Conservation (phyloP, 37 sponge, comb jelly and placozoan genomes). For the Spongilla lacustris region DNA sequence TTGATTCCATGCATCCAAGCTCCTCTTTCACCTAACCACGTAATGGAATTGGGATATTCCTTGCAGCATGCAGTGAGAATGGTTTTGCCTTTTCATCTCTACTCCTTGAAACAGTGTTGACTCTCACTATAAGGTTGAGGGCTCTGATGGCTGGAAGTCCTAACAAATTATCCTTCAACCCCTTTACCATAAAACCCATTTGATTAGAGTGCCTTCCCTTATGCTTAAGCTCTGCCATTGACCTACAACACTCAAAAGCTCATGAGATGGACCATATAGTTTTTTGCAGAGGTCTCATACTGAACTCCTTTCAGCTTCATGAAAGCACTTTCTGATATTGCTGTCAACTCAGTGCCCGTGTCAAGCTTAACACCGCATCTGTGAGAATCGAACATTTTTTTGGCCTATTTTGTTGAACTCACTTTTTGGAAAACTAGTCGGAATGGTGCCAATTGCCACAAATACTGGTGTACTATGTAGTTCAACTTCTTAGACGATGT, state of each 20-base stretch:
- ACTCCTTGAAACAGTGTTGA: slow-evolving; percentile 6
- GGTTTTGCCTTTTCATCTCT: background rate
- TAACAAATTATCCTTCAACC: slow-evolving; percentile 30
- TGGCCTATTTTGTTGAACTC: too few relatives aligned
- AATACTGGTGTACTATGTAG: too few relatives aligned
- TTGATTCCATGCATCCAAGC: background rate
- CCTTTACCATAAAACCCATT: slow-evolving; percentile 25
- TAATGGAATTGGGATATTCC: background rate
- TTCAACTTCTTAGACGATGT: too few relatives aligned
- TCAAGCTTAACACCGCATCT: too few relatives aligned
- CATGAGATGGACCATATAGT: slow-evolving; percentile 44
- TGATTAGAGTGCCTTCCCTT: background rate
- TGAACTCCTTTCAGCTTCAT: background rate
- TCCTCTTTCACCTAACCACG: background rate
- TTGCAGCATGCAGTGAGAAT: background rate
- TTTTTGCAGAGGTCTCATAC: slow-evolving; percentile 4
- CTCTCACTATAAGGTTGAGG: slow-evolving; percentile 22
- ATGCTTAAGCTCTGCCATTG: slow-evolving; percentile 4
- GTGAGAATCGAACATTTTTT: too few relatives aligned
- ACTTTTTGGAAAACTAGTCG: too few relatives aligned
- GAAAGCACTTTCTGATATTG: slow-evolving; percentile 33
- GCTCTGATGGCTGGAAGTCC: slow-evolving; percentile 52
- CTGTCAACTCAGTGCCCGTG: slow-evolving; percentile 66
- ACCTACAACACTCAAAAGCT: slow-evolving; percentile 23
- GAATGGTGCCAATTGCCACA: too few relatives aligned